These are phyloP conservation scores for Falco rusticolus DNA, from an alignment of 2,797 vertebrate species.

Conservation along the genomic window DNA sequence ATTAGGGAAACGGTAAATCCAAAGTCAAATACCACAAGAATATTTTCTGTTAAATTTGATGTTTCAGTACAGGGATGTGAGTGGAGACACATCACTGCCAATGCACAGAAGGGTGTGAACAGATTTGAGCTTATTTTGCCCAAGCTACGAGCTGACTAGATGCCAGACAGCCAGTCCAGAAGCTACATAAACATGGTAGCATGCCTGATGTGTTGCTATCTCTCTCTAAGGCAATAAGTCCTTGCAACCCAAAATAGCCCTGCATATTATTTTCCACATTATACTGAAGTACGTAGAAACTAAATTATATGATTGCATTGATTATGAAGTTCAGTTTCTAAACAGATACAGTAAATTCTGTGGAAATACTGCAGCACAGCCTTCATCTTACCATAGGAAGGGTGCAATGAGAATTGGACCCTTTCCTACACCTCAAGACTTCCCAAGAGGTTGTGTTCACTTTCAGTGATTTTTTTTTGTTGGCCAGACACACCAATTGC, in stretches of 20 bases:
- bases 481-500: background rate
- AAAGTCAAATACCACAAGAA: background rate
- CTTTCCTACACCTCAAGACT: background rate
- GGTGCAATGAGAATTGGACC: background rate
- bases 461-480: background rate
- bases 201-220: background rate
- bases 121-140: slow-evolving; percentile 19
- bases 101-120: background rate
- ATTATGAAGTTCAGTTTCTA: background rate
- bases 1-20: background rate
- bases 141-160: background rate
- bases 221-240: background rate
- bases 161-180: background rate
- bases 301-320: background rate
- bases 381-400: background rate
- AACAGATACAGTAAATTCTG: background rate
- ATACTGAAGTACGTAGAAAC: background rate
- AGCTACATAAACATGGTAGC: background rate
- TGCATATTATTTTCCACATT: background rate
- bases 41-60: background rate
- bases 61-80: background rate
- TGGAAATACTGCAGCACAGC: background rate
- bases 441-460: background rate
- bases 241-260: background rate
- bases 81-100: background rate